phyloP scores from a whole-genome alignment of 2,888 invertebrate species.

The Tetrapedia diversipes region DNA sequence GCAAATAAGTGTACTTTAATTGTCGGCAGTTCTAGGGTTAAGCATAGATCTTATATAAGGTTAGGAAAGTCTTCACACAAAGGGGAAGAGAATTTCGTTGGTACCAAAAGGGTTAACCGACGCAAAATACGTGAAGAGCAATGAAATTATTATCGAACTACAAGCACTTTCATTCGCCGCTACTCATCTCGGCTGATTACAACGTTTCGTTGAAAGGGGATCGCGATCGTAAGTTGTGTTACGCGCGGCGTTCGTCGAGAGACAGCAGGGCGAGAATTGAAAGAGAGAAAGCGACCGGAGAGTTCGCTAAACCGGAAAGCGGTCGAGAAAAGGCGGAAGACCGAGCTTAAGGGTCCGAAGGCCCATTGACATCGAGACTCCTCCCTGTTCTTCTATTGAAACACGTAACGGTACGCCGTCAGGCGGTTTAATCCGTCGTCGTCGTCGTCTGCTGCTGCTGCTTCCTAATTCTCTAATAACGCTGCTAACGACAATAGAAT shows the following conservation, averaged over 20 bases:
- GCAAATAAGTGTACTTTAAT: too few species aligned
- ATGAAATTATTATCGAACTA: too few species aligned
- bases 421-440: constrained; percentile 64
- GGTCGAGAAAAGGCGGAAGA: constrained; percentile 75
- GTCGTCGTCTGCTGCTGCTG: too few species aligned
- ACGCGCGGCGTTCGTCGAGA: neutral
- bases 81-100: too few species aligned
- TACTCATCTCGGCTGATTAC: too few species aligned
- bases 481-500: constrained; percentile 69
- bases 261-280: constrained; percentile 29
- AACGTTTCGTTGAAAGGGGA: too few species aligned
- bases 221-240: neutral
- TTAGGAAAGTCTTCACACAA: too few species aligned
- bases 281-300: constrained; percentile 40
- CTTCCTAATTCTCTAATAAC: constrained; percentile 73
- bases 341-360: constrained; percentile 73
- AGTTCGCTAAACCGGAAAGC: constrained; percentile 76
- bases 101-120: too few species aligned
- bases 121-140: too few species aligned
- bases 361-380: constrained; percentile 69
- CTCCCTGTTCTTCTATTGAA: constrained; percentile 61
- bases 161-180: too few species aligned
- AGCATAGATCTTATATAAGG: too few species aligned
- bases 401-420: constrained; percentile 63
- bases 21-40: too few species aligned